Percentiles rank a stretch among this genome's conserved stretches.
phyloP scores from a whole-genome alignment of 2,113 vertebrate species.

The Protobothrops mucrosquamatus region DNA sequence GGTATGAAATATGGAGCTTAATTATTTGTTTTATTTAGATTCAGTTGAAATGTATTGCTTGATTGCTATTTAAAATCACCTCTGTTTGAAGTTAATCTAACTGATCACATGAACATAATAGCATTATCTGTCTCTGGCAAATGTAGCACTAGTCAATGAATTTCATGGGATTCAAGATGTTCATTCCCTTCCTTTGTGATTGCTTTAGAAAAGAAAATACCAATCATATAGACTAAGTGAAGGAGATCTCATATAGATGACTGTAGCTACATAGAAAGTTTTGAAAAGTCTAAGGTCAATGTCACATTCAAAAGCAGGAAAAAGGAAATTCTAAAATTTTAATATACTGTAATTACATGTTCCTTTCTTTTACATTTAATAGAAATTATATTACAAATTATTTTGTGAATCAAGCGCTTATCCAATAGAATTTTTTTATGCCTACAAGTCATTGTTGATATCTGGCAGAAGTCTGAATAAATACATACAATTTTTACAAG shows the following conservation, averaged over 20 bases:
- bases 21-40: neutral
- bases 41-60: neutral
- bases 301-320: constrained; percentile 7
- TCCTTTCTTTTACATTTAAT: neutral
- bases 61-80: neutral
- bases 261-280: constrained; percentile 17
- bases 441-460: neutral
- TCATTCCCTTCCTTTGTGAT: neutral
- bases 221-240: neutral
- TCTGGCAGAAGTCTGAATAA: neutral
- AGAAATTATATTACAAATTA: constrained; percentile 1
- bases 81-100: neutral
- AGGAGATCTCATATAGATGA: neutral
- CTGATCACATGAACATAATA: neutral
- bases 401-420: constrained; percentile 36
- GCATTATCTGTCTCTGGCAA: neutral
- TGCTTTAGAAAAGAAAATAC: constrained; percentile 3
- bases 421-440: neutral
- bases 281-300: neutral
- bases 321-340: constrained; percentile 12
- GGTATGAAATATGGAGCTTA: neutral
- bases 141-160: neutral
- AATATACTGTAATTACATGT: neutral
- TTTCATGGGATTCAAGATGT: neutral
- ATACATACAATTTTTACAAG: neutral